These are phyloP conservation scores for Xiphophorus hellerii DNA, from an alignment of 2,113 vertebrate genomes.

Conservation along the genomic window DNA sequence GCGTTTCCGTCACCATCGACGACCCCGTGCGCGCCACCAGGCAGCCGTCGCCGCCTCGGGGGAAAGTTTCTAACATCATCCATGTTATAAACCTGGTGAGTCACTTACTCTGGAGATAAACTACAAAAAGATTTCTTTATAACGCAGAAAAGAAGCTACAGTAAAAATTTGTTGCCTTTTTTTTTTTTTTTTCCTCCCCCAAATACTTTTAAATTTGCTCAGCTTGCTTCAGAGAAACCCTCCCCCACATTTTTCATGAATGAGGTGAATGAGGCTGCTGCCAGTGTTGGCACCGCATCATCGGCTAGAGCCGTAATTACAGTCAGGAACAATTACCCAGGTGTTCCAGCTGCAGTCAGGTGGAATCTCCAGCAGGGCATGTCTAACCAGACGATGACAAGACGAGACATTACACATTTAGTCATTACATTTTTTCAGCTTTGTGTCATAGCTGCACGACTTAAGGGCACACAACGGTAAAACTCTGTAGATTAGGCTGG, in stretches of 20 bases:
- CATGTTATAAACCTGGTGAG: slow-evolving; percentile 92
- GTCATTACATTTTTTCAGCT: slow-evolving; percentile 27
- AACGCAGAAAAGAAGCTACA: neutral
- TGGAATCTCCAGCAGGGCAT: slow-evolving; percentile 24
- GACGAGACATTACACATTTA: slow-evolving; percentile 63
- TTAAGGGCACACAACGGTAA: slow-evolving; percentile 15
- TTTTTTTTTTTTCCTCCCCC: neutral
- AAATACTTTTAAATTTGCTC: neutral
- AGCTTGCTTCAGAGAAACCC: neutral
- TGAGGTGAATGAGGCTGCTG: slow-evolving; percentile 21
- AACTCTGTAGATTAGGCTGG: slow-evolving; percentile 1
- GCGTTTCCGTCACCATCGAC: slow-evolving; percentile 90
- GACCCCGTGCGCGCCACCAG: slow-evolving; percentile 85
- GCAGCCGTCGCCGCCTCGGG: slow-evolving; percentile 85
- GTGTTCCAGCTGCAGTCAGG: slow-evolving; percentile 46
- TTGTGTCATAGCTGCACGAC: slow-evolving; percentile 10
- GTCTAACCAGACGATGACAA: slow-evolving; percentile 48
- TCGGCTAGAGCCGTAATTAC: slow-evolving; percentile 45
- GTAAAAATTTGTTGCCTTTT: neutral
- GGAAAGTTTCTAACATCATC: slow-evolving; percentile 86
- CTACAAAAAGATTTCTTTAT: neutral
- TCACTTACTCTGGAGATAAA: neutral
- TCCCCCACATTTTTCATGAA: slow-evolving; percentile 16
- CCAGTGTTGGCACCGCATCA: slow-evolving; percentile 20
- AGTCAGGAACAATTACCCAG: slow-evolving; percentile 34